Conservation (phyloP, 2,797 vertebrate species). For the Linurgus olivaceus region DNA sequence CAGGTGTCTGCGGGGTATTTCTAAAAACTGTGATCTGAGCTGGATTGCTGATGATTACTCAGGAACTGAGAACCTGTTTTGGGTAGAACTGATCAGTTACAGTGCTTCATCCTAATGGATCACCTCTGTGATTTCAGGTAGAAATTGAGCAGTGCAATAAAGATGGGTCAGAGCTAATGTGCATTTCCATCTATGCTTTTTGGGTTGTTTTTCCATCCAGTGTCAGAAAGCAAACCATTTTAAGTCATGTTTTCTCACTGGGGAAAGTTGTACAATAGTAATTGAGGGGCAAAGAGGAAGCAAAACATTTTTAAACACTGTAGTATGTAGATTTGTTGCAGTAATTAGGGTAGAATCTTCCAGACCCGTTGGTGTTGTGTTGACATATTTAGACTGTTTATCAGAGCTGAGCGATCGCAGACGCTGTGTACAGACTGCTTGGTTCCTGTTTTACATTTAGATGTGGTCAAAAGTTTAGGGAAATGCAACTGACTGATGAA, state of each 20-base stretch:
- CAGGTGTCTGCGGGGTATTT: rapidly evolving
- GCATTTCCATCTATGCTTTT: neutral
- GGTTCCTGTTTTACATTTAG: conserved; percentile 68
- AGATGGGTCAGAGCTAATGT: neutral
- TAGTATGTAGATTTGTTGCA: conserved; percentile 52
- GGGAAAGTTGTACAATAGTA: neutral
- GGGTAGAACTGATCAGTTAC: neutral
- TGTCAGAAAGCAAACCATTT: neutral
- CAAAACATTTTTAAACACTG: conserved; percentile 24
- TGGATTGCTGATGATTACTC: neutral
- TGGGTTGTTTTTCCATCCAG: neutral
- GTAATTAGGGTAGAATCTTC: conserved; percentile 50
- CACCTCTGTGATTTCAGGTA: neutral
- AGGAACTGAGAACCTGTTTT: neutral
- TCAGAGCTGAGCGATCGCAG: conserved; percentile 49
- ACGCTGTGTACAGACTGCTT: conserved; percentile 24
- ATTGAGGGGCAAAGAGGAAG: conserved; percentile 32
- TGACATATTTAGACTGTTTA: conserved; percentile 64
- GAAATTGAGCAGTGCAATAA: neutral
- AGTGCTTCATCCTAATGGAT: neutral
- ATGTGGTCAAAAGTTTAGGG: conserved; percentile 62
- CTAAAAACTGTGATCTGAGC: neutral
- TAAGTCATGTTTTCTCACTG: neutral
- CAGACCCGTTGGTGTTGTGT: neutral
- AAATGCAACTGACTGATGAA: conserved; percentile 59